Evolutionary conservation across 2,797 vertebrate genomes (phyloP).

Genomic region (Rhinichthys osculus): DNA sequence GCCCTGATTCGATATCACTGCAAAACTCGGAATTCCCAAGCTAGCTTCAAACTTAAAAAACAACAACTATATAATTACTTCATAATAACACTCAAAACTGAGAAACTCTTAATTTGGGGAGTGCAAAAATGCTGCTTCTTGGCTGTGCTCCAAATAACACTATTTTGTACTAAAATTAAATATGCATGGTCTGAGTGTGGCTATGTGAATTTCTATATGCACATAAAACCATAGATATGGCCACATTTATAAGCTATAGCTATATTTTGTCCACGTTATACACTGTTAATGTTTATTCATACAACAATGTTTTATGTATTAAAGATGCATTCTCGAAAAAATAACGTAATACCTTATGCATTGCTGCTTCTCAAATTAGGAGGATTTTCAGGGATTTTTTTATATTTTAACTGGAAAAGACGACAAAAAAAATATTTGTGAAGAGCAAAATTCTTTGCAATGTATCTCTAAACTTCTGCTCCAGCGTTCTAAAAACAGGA

Average conservation of each 20-base stretch:
- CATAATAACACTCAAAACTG: neutral
- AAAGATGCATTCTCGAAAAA: neutral
- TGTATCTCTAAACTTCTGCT: neutral
- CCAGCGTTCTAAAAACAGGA: neutral
- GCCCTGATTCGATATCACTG: slow-evolving; percentile 17
- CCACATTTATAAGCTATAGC: neutral
- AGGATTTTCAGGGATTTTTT: neutral
- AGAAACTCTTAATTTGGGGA: neutral
- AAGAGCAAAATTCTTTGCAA: neutral
- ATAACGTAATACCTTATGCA: neutral
- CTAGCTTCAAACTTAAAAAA: neutral
- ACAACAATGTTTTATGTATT: neutral
- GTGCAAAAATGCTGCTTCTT: neutral
- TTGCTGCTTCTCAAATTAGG: neutral
- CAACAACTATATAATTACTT: neutral
- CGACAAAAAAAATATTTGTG: neutral
- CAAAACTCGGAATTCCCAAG: neutral
- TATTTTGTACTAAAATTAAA: neutral
- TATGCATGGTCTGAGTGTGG: neutral
- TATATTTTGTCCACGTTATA: neutral
- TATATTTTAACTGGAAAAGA: neutral
- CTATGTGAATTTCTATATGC: neutral
- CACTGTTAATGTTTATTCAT: neutral
- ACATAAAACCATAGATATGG: neutral
- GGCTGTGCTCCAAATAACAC: neutral